These are phyloP conservation scores for Reticulitermes lucifugus DNA, from an alignment of 2,888 invertebrate genomes.

Conservation along the genomic window DNA sequence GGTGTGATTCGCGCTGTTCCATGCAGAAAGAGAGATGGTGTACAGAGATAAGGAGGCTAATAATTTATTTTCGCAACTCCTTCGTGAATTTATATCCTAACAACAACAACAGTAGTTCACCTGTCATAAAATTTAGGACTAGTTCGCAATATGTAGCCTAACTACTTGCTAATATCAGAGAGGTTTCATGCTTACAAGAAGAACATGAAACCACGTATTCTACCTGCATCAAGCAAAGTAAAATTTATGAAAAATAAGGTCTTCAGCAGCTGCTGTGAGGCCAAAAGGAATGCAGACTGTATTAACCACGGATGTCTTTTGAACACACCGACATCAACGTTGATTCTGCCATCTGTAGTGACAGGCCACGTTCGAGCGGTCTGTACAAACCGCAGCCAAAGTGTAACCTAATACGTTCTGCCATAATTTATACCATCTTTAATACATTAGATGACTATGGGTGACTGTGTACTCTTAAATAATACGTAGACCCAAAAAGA, in stretches of 20 bases:
- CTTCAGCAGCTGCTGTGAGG: background rate
- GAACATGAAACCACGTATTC: background rate
- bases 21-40: no score
- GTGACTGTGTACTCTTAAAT: background rate
- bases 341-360: conserved; percentile 35
- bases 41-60: no score
- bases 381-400: background rate
- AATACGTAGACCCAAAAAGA: conserved; percentile 12
- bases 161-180: background rate
- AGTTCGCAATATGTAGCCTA: background rate
- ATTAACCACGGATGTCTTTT: background rate
- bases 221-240: background rate
- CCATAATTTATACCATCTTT: conserved; percentile 4
- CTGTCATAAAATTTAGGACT: no score
- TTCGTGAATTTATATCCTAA: no score
- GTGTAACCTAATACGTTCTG: background rate
- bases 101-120: no score
- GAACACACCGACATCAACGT: conserved; percentile 44
- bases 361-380: conserved; percentile 26
- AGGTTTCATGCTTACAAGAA: background rate
- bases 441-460: conserved; percentile 6
- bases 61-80: no score
- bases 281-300: background rate
- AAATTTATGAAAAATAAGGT: background rate
- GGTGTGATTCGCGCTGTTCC: no score